A percentile compares a stretch with the other conserved stretches of the same genome.
phyloP scores from a whole-genome alignment of 2,113 vertebrate genomes.

The Formicarius rufipectus region DNA sequence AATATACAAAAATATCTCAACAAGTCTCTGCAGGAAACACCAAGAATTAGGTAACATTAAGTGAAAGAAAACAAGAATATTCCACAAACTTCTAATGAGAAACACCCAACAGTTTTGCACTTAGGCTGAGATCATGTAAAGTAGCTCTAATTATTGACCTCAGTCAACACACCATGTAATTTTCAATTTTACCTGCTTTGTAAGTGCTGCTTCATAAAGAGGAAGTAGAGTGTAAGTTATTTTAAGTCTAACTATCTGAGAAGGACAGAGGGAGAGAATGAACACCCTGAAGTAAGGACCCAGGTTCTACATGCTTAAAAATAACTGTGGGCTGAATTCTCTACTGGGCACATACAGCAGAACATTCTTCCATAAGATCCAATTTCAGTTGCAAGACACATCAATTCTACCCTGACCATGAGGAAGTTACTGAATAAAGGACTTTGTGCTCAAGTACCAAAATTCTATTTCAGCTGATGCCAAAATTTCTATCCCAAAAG shows the following conservation, averaged over 20 bases:
- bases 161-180: background rate
- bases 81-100: background rate
- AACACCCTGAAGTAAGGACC: background rate
- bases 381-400: background rate
- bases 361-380: background rate
- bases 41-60: background rate
- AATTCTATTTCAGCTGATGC: background rate
- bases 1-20: background rate
- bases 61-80: background rate
- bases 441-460: background rate
- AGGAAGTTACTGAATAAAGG: background rate
- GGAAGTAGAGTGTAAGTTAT: background rate
- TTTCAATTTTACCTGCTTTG: constrained; percentile 3
- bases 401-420: background rate
- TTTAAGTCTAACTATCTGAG: background rate
- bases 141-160: background rate
- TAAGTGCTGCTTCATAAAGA: background rate
- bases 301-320: background rate
- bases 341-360: background rate
- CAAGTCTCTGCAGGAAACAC: background rate
- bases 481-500: background rate
- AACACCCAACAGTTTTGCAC: background rate
- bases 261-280: background rate
- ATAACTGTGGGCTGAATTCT: background rate
- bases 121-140: constrained; percentile 10